Percentiles rank a stretch among this genome's conserved stretches.
Evolutionary conservation across 1,140 invertebrate genomes (phyloP).

Genomic region (Nilaparvata lugens): DNA sequence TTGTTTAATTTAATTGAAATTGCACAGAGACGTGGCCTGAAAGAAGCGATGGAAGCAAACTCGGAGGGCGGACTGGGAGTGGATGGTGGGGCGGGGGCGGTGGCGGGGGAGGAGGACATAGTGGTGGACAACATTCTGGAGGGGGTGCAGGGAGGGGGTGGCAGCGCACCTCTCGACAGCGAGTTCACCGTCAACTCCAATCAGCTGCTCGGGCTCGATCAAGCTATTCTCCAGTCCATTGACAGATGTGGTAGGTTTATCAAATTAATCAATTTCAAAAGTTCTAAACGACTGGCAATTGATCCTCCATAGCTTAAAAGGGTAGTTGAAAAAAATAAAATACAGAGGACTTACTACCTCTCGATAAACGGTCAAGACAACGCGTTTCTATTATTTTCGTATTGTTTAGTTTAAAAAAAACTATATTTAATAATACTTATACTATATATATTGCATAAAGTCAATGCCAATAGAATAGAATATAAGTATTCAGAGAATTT

Average conservation of each 20-base stretch:
- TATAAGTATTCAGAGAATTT: too few species aligned
- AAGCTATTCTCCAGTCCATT: constrained; percentile 84
- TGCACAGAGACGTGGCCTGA: constrained; percentile 50
- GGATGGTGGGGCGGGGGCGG: constrained; percentile 33
- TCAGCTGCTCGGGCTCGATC: constrained; percentile 77
- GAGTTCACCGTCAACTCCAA: constrained; percentile 59
- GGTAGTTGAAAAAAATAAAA: too few species aligned
- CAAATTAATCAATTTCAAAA: not conserved
- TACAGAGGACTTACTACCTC: too few species aligned
- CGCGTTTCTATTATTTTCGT: too few species aligned
- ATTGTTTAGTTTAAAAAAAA: too few species aligned
- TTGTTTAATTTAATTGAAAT: too few species aligned
- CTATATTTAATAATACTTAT: too few species aligned
- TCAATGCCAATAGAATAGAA: too few species aligned
- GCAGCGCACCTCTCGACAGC: constrained; percentile 38
- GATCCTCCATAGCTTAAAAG: too few species aligned
- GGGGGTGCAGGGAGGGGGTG: constrained; percentile 30
- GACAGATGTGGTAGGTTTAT: constrained; percentile 67
- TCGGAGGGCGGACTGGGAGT: constrained; percentile 1
- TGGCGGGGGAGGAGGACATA: constrained; percentile 61
- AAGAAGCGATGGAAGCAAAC: constrained; percentile 48
- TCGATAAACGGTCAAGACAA: too few species aligned
- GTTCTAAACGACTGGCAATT: not conserved
- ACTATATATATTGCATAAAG: too few species aligned
- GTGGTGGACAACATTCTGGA: constrained; percentile 66